Evolutionary conservation across 2,797 vertebrate species (phyloP).

Genomic region (Novumbra hubbsi): DNA sequence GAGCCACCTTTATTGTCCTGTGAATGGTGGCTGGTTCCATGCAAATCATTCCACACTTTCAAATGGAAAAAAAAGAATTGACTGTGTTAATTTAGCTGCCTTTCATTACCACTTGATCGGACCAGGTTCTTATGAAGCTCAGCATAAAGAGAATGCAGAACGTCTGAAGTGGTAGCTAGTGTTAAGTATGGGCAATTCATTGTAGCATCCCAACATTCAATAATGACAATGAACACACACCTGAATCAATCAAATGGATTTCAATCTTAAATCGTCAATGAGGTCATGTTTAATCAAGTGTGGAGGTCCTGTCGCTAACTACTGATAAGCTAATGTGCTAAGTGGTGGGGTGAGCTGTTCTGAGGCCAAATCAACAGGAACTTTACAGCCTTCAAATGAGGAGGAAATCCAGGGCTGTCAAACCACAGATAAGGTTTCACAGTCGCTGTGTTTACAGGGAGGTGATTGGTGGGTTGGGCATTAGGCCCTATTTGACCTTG

Average conservation of each 20-base stretch:
- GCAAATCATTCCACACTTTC: conserved; percentile 72
- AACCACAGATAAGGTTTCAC: conserved; percentile 45
- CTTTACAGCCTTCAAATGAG: conserved; percentile 42
- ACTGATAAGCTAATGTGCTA: conserved; percentile 53
- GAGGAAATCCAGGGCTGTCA: conserved; percentile 48
- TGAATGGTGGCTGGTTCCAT: conserved; percentile 68
- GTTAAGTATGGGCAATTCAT: conserved; percentile 65
- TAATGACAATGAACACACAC: conserved; percentile 61
- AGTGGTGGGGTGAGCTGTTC: conserved; percentile 47
- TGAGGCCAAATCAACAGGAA: conserved; percentile 54
- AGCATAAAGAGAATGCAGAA: conserved; percentile 61
- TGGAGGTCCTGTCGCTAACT: conserved; percentile 41
- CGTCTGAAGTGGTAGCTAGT: conserved; percentile 60
- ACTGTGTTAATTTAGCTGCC: conserved; percentile 74
- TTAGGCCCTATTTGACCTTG: conserved; percentile 39
- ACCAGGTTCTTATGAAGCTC: conserved; percentile 54
- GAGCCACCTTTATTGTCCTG: conserved; percentile 62
- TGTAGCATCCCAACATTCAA: conserved; percentile 54
- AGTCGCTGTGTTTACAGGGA: conserved; percentile 13
- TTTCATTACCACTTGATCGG: conserved; percentile 68
- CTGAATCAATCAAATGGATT: conserved; percentile 49
- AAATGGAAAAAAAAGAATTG: conserved; percentile 64
- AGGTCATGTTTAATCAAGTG: conserved; percentile 48
- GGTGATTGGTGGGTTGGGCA: conserved; percentile 9
- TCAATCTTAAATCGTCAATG: conserved; percentile 48